Evolutionary conservation across 2,888 invertebrate species (phyloP).

Genomic region (Spisula subtruncata): DNA sequence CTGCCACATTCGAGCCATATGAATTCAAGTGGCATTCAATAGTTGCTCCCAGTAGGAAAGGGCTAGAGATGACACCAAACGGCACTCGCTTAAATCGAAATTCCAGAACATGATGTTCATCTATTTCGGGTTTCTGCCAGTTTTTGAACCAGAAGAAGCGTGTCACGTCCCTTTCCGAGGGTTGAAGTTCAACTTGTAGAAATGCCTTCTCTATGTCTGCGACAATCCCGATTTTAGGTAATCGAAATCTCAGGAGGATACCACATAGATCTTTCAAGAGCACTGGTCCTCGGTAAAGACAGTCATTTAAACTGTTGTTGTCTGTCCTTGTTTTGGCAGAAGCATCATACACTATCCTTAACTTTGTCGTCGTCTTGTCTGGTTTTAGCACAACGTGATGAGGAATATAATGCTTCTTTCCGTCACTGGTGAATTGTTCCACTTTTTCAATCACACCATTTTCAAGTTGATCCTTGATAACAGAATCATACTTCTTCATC

Average conservation of each 20-base stretch:
- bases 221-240: too few relatives aligned
- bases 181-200: constrained; percentile 48
- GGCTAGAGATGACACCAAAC: constrained; percentile 46
- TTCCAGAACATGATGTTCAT: constrained; percentile 28
- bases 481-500: constrained; percentile 38
- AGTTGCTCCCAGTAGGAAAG: constrained; percentile 42
- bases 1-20: background rate
- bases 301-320: constrained; percentile 58
- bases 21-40: constrained; percentile 37
- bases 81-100: constrained; percentile 44
- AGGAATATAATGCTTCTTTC: constrained; percentile 33
- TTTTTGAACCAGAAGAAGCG: constrained; percentile 59
- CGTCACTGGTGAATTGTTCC: background rate
- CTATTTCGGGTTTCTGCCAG: constrained; percentile 21
- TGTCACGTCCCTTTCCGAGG: constrained; percentile 48
- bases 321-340: constrained; percentile 40
- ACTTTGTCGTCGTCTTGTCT: constrained; percentile 43
- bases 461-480: constrained; percentile 48
- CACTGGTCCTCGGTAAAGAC: constrained; percentile 53
- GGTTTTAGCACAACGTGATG: constrained; percentile 51
- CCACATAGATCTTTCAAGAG: too few relatives aligned
- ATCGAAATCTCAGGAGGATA: too few relatives aligned
- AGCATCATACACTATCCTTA: constrained; percentile 44
- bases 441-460: constrained; percentile 55
- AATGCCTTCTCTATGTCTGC: too few relatives aligned